Evolutionary conservation across 23 tunicate species (phyloP).

Genomic region (Trididemnum nubilum): DNA sequence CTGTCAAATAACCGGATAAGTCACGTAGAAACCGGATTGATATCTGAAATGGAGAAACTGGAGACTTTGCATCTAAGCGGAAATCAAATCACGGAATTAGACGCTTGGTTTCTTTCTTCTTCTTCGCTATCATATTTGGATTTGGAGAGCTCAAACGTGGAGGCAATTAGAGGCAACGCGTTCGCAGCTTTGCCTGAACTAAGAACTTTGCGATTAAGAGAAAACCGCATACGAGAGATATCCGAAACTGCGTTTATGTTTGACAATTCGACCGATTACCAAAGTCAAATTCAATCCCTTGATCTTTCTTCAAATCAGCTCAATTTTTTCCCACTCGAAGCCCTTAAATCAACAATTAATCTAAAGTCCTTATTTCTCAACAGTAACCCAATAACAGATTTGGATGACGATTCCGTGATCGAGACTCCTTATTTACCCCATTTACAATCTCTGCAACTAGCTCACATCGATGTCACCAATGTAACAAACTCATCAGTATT

Average conservation of each 20-base stretch:
- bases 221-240: neutral
- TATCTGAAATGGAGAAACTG: neutral
- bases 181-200: neutral
- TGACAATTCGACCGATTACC: neutral
- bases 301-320: conserved; percentile 4
- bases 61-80: neutral
- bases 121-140: neutral
- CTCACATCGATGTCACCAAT: neutral
- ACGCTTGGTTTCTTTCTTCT: neutral
- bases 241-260: neutral
- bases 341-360: neutral
- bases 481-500: neutral
- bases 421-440: neutral
- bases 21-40: neutral
- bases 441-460: neutral
- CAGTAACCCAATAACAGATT: neutral
- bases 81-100: neutral
- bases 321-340: neutral
- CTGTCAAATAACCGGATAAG: neutral
- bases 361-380: neutral
- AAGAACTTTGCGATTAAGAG: neutral
- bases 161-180: neutral
- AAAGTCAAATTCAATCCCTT: neutral
- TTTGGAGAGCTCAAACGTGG: neutral
- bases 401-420: neutral